Base-by-base conservation (phyloP, 2,113 vertebrate genomes). In the Nerophis ophidion region DNA sequence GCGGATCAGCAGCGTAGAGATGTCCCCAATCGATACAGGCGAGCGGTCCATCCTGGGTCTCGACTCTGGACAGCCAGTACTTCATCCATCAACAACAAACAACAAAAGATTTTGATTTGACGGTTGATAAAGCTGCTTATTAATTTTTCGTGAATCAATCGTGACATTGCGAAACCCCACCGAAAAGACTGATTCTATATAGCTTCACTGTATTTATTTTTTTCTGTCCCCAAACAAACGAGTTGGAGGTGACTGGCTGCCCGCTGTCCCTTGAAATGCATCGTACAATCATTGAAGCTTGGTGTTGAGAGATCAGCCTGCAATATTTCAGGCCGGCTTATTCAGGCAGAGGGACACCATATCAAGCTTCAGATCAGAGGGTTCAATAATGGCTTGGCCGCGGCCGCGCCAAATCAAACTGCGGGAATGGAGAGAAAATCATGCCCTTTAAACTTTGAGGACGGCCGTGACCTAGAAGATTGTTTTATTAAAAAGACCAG, bases 381-480 rank as follows among this genome's bases (percentile, higher is more conserved):
- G 66, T 76, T 82, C 71, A 82, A 72, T 77, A 77, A 75, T 59
- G 48, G 73, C 64, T 80, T 83, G 65, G 63, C 66, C 63, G 73
- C 71, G 67, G 72, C 70, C 53, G 52, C 51, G 47, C n/a, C 0
- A 35, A 79, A 50, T 62, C 57, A 83, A 77, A 66, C 16, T 57
- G 48, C n/a, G 33, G 40, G 65, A 54, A 61, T 46, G 26, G 53
- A 72, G 64, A 78, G 71, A 76, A 66, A 74, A 79, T 57, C 8
- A 9, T 69, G 70, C 52, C 47, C 63, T 74, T 69, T 77, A 70
- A 68, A 76, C 72, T 76, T 58, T 10, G 40, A 62, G 72, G 65
- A 34, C 3, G 8, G 58, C 54, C 38, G 48, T 78, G 77, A 70
- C 62, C 72, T 70, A 64, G 65, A 72, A 17, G 55, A 66, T 57